These are phyloP conservation scores for Platypus cylindrus DNA, from an alignment of 2,888 invertebrate genomes.

Conservation along the genomic window DNA sequence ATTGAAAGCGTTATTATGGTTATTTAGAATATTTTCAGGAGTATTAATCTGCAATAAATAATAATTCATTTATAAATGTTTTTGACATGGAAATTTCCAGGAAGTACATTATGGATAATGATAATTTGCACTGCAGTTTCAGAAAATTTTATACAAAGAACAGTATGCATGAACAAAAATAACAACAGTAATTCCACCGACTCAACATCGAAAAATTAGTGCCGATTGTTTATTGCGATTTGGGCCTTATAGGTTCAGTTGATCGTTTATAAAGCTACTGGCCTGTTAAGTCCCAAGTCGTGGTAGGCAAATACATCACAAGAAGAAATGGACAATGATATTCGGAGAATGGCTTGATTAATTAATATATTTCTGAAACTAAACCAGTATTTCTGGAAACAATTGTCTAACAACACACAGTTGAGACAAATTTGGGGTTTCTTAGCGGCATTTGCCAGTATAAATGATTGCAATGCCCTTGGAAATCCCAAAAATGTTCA, in stretches of 20 bases:
- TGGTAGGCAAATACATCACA: conserved; percentile 28
- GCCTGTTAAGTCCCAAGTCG: conserved; percentile 80
- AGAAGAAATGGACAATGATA: background rate
- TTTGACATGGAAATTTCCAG: no score
- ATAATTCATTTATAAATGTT: no score
- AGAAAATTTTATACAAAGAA: no score
- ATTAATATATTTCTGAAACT: background rate
- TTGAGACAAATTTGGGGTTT: conserved; percentile 67
- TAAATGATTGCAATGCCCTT: conserved; percentile 62
- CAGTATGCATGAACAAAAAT: no score
- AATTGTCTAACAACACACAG: conserved; percentile 20
- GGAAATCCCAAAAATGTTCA: conserved; percentile 70
- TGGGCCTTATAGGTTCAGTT: conserved; percentile 66
- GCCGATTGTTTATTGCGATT: conserved; percentile 28
- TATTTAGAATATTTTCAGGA: no score
- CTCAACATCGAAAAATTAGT: no score
- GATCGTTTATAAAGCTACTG: conserved; percentile 55
- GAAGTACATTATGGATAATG: no score
- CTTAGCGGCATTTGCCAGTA: conserved; percentile 66
- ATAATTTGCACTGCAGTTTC: no score
- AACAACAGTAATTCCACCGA: no score
- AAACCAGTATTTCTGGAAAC: background rate
- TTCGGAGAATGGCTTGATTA: background rate
- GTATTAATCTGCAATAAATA: no score
- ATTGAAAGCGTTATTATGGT: no score